Conservation (phyloP, 2,888 invertebrate genomes). For the Aethes cnicana region DNA sequence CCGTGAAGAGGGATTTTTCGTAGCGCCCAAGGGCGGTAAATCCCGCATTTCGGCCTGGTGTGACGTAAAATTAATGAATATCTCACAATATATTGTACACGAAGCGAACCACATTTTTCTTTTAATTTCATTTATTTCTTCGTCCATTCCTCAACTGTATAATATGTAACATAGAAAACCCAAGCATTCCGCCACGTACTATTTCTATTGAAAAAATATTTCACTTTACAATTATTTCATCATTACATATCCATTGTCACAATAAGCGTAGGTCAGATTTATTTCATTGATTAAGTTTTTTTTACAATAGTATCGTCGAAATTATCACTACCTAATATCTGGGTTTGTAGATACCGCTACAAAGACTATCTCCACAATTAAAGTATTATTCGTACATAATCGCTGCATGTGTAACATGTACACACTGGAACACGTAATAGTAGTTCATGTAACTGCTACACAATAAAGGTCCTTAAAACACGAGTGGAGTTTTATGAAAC, state of each 20-base stretch:
- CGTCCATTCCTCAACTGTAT: conserved; percentile 67
- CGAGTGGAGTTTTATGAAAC: too few species aligned
- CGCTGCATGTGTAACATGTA: not conserved
- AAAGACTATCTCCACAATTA: conserved; percentile 16
- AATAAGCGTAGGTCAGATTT: conserved; percentile 60
- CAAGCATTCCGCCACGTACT: conserved; percentile 57
- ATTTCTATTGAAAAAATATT: conserved; percentile 66
- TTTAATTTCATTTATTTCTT: conserved; percentile 32
- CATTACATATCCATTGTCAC: conserved; percentile 59
- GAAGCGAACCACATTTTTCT: conserved; percentile 11
- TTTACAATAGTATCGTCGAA: conserved; percentile 29
- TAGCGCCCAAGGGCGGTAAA: too few species aligned
- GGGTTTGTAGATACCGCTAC: conserved; percentile 27
- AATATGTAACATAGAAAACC: conserved; percentile 52
- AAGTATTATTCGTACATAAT: conserved; percentile 21
- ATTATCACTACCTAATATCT: conserved; percentile 26
- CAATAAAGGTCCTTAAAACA: too few species aligned
- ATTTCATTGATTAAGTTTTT: conserved; percentile 36
- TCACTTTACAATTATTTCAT: conserved; percentile 45
- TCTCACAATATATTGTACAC: conserved; percentile 15
- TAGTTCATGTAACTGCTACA: too few species aligned
- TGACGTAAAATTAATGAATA: too few species aligned
- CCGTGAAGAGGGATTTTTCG: too few species aligned
- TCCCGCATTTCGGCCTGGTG: too few species aligned
- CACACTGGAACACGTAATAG: conserved; percentile 10